Percentiles rank a stretch among this genome's conserved stretches.
Evolutionary conservation across 2,113 vertebrate genomes (phyloP).

Genomic region (Oreotrochilus melanogaster): DNA sequence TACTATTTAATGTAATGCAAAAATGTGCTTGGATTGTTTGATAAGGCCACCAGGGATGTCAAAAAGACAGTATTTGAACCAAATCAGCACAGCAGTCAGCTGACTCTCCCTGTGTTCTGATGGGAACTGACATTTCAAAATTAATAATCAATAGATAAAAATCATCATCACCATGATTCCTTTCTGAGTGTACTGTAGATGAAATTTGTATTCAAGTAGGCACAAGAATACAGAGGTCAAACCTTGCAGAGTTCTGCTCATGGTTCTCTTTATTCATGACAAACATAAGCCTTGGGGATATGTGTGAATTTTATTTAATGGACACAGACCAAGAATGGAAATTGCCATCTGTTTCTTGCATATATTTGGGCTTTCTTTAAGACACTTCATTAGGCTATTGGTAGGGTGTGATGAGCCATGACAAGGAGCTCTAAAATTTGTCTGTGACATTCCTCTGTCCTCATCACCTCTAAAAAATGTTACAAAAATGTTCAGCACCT

Average conservation of each 20-base stretch:
- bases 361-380: background rate
- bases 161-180: background rate
- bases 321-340: constrained; percentile 16
- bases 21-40: background rate
- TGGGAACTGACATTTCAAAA: background rate
- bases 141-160: background rate
- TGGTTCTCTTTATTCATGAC: background rate
- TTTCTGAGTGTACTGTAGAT: background rate
- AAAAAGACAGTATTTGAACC: background rate
- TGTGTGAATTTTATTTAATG: background rate
- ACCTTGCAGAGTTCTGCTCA: background rate
- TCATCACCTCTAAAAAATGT: background rate
- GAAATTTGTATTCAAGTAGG: background rate
- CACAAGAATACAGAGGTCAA: background rate
- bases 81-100: background rate
- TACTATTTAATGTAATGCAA: background rate
- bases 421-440: background rate
- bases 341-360: background rate
- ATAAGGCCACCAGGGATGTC: background rate
- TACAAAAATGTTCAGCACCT: background rate
- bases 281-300: background rate
- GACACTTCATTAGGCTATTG: background rate
- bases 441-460: background rate
- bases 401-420: background rate
- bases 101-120: background rate